A percentile compares a stretch with the other conserved stretches of the same genome.
Conservation (phyloP, 37 sponge, comb jelly and placozoan genomes). For the Beroe forskalii region DNA sequence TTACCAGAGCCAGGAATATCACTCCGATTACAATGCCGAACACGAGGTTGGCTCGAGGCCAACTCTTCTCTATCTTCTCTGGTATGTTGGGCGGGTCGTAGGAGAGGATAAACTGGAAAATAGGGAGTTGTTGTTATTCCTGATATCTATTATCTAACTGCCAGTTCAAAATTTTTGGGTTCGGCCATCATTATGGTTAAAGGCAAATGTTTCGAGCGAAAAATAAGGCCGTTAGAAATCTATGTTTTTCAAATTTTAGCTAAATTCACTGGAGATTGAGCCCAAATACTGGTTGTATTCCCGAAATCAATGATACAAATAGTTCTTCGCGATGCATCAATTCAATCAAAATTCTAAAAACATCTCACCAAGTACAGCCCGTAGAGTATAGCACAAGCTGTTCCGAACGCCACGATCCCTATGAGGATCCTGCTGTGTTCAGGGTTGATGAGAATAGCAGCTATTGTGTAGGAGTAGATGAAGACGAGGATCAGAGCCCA, state of each 20-base stretch:
- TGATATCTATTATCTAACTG: too few relatives aligned
- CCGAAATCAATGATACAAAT: too few relatives aligned
- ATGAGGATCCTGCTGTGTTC: constrained; percentile 10
- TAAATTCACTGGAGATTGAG: too few relatives aligned
- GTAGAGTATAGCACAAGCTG: constrained; percentile 8
- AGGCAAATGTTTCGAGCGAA: too few relatives aligned
- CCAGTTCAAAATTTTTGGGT: too few relatives aligned
- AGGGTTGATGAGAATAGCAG: constrained; percentile 38
- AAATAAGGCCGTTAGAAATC: too few relatives aligned
- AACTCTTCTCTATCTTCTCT: background rate
- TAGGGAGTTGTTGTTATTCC: background rate
- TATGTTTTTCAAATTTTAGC: too few relatives aligned
- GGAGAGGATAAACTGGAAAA: constrained; percentile 19
- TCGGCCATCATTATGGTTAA: too few relatives aligned
- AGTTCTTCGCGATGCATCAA: too few relatives aligned
- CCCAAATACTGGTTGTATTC: too few relatives aligned
- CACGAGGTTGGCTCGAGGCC: background rate
- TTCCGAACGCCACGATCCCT: constrained; percentile 14
- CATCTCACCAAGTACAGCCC: constrained; percentile 10
- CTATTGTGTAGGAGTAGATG: constrained; percentile 54
- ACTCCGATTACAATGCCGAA: background rate
- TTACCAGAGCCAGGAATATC: background rate
- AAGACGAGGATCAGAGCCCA: background rate
- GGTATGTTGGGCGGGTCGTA: constrained; percentile 11
- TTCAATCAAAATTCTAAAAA: too few relatives aligned